Base-by-base conservation (phyloP, 2,888 invertebrate genomes). In the Ceraclea dissimilis region DNA sequence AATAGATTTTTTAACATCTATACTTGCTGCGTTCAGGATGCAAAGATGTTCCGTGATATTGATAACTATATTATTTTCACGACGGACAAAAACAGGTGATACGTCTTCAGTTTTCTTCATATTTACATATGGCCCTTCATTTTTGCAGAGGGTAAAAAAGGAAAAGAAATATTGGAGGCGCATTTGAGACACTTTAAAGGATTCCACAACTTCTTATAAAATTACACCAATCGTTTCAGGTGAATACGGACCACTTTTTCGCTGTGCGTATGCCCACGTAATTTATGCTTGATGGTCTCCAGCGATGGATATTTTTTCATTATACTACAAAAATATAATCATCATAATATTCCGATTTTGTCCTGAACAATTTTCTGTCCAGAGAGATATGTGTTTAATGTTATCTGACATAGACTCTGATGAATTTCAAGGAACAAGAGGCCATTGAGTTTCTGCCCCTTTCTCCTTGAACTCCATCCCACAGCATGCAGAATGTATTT, bases 151-250 rank as follows among this genome's bases (percentile, higher is more conserved):
- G 34, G 34, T 33, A 18, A 34, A 51, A 51, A 51, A 51, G 8
- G 31, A 31, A 31, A 8, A 31, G 11, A 31, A 31, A 6, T 6
- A 31, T 6, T 43, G 2, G 34, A 52, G 19, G n/a, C 17, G 10
- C 34, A 51, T 51, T 13, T n/a, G 51, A 34, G 6, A 18, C 17
- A 51, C 34, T 33, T 18, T 13, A 34, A 51, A 51, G 10, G 34
- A 51, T 33, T 51, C 16, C 34, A 34, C 34, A 51, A 10, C 18
- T 13, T 34, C 34, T 26, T 18, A 51, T 20, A 34, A 51, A 33
- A 33, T 51, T 51, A 33, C 51, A 51, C 52, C 51, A 48, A 48
- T 48, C 48, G 43, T 52, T 52, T 22, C 44, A 43, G 34, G 52
- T 43, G 21, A 52, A 43, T 11, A 22, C n/a, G 21, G 13, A 8